A percentile compares a stretch with the other conserved stretches of the same genome.
These are phyloP conservation scores for Rhopalosiphum maidis DNA, from an alignment of 1,140 invertebrate species.

Conservation along the genomic window DNA sequence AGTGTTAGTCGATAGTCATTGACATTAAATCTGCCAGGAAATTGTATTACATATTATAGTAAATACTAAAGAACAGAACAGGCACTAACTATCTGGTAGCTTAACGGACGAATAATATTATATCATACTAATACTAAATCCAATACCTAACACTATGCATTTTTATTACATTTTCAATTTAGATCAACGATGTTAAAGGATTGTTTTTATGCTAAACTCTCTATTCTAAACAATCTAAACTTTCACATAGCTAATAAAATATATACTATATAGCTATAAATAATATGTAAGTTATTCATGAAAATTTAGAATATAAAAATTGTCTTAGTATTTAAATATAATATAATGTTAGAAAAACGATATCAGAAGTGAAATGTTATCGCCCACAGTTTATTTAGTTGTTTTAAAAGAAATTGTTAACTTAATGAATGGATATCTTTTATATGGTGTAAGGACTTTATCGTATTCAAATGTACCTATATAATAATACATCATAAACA, in stretches of 20 bases:
- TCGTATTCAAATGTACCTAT: background rate
- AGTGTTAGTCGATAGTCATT: background rate
- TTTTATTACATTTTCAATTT: background rate
- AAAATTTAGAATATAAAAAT: constrained; percentile 8
- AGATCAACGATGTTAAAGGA: background rate
- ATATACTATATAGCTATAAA: background rate
- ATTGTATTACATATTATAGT: background rate
- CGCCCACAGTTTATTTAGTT: background rate
- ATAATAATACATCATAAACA: background rate
- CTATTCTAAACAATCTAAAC: constrained; percentile 5
- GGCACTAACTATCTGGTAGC: background rate
- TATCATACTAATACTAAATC: background rate
- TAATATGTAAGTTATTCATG: background rate
- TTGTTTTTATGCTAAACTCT: background rate
- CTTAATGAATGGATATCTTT: background rate
- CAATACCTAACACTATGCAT: background rate
- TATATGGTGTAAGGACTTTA: background rate
- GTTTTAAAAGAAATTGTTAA: background rate
- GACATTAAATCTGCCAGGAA: background rate
- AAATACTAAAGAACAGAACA: background rate
- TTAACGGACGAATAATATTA: background rate
- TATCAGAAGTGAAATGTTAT: background rate
- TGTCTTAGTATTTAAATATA: background rate
- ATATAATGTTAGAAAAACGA: background rate
- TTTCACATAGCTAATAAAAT: background rate